phyloP scores from a whole-genome alignment of 2,797 vertebrate species.

The Gouania willdenowi region DNA sequence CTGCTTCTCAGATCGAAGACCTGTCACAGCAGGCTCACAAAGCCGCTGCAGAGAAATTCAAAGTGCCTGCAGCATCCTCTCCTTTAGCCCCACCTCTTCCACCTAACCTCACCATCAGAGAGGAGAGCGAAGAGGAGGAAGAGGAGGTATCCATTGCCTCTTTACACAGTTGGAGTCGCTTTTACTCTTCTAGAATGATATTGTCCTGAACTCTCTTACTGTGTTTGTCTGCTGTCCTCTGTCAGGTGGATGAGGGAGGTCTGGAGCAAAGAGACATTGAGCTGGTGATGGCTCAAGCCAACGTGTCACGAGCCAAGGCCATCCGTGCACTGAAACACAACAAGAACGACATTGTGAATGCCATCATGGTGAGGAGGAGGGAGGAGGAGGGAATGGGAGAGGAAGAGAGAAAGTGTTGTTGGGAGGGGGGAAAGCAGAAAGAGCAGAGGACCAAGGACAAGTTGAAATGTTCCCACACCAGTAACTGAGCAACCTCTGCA shows the following conservation, averaged over 20 bases:
- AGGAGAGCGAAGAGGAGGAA: slow-evolving; percentile 91
- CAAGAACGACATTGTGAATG: slow-evolving; percentile 98
- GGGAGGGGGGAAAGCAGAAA: slow-evolving; percentile 4
- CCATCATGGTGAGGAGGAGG: slow-evolving; percentile 90
- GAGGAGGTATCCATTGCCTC: slow-evolving; percentile 77
- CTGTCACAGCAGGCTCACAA: slow-evolving; percentile 97
- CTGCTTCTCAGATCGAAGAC: slow-evolving; percentile 85
- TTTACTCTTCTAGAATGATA: neutral
- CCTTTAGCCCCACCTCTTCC: slow-evolving; percentile 80
- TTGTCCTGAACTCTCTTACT: neutral
- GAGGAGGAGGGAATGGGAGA: neutral
- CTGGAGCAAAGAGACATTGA: slow-evolving; percentile 93
- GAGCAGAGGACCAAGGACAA: slow-evolving; percentile 42
- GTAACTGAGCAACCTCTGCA: slow-evolving; percentile 30
- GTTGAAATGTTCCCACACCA: slow-evolving; percentile 23
- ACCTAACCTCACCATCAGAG: slow-evolving; percentile 84
- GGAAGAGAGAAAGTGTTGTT: neutral
- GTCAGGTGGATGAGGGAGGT: slow-evolving; percentile 89
- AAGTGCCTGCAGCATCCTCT: slow-evolving; percentile 88
- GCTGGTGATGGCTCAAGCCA: slow-evolving; percentile 97
- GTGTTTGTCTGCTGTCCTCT: slow-evolving; percentile 2
- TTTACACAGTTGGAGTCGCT: no score
- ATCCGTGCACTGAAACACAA: slow-evolving; percentile 91
- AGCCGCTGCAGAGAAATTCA: slow-evolving; percentile 96
- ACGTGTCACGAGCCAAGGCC: slow-evolving; percentile 91